Base-by-base conservation (phyloP, 2,113 vertebrate species). In the Myrmecophaga tridactyla region DNA sequence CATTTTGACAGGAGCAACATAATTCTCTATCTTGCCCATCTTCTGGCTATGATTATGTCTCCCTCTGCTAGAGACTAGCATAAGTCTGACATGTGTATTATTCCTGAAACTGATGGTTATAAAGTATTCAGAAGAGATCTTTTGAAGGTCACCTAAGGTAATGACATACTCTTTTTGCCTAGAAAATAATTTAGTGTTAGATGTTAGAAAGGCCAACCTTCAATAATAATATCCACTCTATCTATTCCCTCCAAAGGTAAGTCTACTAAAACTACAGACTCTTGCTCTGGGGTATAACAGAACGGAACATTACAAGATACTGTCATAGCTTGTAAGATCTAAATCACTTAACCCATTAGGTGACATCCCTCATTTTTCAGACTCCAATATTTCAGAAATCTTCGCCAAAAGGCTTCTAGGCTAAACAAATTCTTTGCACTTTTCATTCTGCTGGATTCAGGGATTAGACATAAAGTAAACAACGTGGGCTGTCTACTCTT, bases 401-500 rank as follows among this genome's bases (percentile, higher is more conserved):
- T 21, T 94, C 69, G 58, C 62, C 62, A 36, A 1, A 31, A 73
- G 72, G 39, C 78, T 95, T 65, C 51, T 43, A 76, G 62, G 88
- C 86, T 89, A 82, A 88, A 69, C 27, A 93, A 83, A 96, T 96
- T 96, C 81, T 96, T 97, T 69, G 95, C 94, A 63, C 96, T 97
- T 98, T 87, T 89, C 27, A 36, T 97, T 96, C 84, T 96, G 85
- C 85, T 97, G 93, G 82, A 96, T 89, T 95, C 82, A 94, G 78
- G 93, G 89, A 89, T 96, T 94, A 94, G 85, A 96, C 86, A 83
- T 94, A 97, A 98, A 95, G 95, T 97, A 98, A 98, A 97, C 97
- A 98, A 90, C 95, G 75, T 65, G 87, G 94, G 93, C 97, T 98
- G 96, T 93, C 97, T 97, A 96, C 97, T 95, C 97, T 98, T 98